A percentile compares a stretch with the other conserved stretches of the same genome.
phyloP scores from a whole-genome alignment of 2,888 invertebrate species.

The Galeruca laticollis region DNA sequence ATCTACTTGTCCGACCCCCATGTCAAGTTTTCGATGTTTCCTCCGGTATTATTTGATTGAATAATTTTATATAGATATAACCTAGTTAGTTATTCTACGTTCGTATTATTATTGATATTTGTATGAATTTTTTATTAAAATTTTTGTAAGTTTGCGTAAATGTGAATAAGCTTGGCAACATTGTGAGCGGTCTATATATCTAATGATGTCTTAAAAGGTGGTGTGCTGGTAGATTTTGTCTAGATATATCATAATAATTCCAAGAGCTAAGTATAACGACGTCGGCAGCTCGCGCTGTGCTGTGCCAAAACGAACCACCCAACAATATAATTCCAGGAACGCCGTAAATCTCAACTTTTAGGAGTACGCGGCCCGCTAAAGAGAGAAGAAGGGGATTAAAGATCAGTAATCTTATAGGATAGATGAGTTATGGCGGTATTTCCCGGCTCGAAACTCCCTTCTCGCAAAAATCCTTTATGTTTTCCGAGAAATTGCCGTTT shows the following conservation, averaged over 20 bases:
- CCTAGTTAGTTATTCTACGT: too few relatives aligned
- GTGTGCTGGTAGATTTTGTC: conserved; percentile 64
- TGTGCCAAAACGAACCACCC: conserved; percentile 63
- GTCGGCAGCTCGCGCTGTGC: conserved; percentile 59
- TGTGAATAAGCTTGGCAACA: background rate
- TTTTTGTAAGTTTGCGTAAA: background rate
- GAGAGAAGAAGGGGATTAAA: conserved; percentile 78
- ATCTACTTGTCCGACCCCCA: too few relatives aligned
- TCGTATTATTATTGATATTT: too few relatives aligned
- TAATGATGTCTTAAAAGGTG: conserved; percentile 62
- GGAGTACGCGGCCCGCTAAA: conserved; percentile 67
- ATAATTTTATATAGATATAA: too few relatives aligned
- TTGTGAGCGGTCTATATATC: conserved; percentile 47
- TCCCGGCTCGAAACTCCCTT: conserved; percentile 59
- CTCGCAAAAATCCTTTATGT: conserved; percentile 67
- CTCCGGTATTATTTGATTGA: too few relatives aligned
- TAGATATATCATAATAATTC: conserved; percentile 71
- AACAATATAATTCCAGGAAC: conserved; percentile 76
- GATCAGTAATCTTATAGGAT: conserved; percentile 80
- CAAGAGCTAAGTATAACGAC: conserved; percentile 66
- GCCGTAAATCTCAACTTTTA: conserved; percentile 81
- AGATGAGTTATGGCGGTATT: conserved; percentile 75
- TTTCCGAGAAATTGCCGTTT: conserved; percentile 67
- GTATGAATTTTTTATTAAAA: too few relatives aligned
- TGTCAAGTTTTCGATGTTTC: too few relatives aligned